Base-by-base conservation (phyloP, 2,113 vertebrate genomes). In the Petaurus breviceps region DNA sequence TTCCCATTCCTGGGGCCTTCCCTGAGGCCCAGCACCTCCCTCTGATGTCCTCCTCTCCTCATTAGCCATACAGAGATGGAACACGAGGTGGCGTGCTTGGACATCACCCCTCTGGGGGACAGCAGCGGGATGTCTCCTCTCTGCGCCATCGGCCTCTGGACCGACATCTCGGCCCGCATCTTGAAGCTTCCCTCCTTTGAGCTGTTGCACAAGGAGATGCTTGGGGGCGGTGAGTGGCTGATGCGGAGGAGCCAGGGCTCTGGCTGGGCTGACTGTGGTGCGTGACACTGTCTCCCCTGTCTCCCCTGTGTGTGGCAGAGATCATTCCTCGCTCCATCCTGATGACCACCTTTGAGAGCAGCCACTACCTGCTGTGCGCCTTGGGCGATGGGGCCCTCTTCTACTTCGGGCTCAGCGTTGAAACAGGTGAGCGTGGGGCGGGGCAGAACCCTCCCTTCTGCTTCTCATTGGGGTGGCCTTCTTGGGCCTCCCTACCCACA, bases 311-410 rank as follows among this genome's bases (percentile, higher is more conserved):
- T 93, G 51, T 25, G 55, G 0, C 98, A 99, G 99, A 99, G 98
- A 99, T 99, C 94, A 99, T 99, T 95, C 99, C 99, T 92, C 99
- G 99, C 31, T 99, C 99, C 91, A 99, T 99, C 98, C 99, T 99
- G 97, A 99, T 99, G 99, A 99, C 99, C 0, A 99, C 99, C 43
- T 99, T 99, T 0, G 99, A 99, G 98, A 99, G 99, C 94, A 99
- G 99, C 98, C 99, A 99, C 97, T 99, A 99, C 98, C 98, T 99
- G 68, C 99, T 99, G 50, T 99, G 99, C 91, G 99, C 99, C 49
- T 98, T 99, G 54, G 99, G 99, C n/a, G 99, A 99, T 0, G 99
- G 99, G 2, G 99, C 99, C 0, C 99, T 99, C 96, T 99, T 99
- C 98, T 99, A 99, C 98, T 99, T 99, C 0, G 99, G 99, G 25